These are phyloP conservation scores for Telenomus remus DNA, from an alignment of 1,140 invertebrate species.

Conservation along the genomic window DNA sequence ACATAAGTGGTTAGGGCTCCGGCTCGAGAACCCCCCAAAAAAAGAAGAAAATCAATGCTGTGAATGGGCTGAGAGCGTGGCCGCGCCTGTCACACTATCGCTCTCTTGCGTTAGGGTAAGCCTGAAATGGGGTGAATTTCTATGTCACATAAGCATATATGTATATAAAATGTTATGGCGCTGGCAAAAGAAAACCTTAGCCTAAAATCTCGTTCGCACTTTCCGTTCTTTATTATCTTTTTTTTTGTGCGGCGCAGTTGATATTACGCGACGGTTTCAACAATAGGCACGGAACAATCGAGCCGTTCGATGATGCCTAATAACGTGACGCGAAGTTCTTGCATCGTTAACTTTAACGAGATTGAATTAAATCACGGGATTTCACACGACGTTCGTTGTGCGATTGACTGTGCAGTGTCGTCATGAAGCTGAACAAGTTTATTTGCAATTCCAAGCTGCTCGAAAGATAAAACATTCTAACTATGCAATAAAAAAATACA, in stretches of 20 bases:
- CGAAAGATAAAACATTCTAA: neutral
- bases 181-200: constrained; percentile 49
- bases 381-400: constrained; percentile 50
- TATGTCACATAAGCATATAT: constrained; percentile 67
- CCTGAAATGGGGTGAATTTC: constrained; percentile 65
- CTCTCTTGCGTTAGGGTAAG: constrained; percentile 56
- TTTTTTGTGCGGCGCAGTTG: constrained; percentile 20
- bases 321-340: constrained; percentile 43
- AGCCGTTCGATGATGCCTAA: constrained; percentile 13
- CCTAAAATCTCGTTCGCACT: constrained; percentile 42
- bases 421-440: constrained; percentile 11
- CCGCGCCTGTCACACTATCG: constrained; percentile 64
- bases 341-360: constrained; percentile 54
- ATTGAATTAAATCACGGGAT: constrained; percentile 52
- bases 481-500: too few relatives aligned
- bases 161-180: constrained; percentile 48
- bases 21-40: constrained; percentile 54
- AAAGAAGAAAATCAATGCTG: constrained; percentile 70
- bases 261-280: constrained; percentile 44
- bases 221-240: constrained; percentile 43
- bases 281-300: constrained; percentile 33
- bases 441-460: neutral
- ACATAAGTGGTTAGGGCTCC: constrained; percentile 54
- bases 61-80: constrained; percentile 65
- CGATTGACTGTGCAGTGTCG: constrained; percentile 43